Base-by-base conservation (phyloP, 2,888 invertebrate genomes). In the Morpho deidamia region DNA sequence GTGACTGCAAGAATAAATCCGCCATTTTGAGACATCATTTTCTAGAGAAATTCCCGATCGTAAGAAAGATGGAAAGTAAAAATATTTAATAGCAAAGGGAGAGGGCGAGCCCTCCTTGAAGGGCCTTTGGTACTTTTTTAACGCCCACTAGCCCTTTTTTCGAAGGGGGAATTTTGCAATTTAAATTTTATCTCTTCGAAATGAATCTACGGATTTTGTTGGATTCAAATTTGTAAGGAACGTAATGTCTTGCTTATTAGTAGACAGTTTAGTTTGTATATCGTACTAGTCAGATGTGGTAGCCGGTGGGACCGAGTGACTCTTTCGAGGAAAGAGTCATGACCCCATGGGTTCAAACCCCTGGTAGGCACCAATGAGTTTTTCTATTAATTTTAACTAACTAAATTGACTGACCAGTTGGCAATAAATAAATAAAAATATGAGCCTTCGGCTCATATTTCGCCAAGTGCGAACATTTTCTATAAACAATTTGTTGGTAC, bases 151-250 rank as follows among this genome's bases (percentile, higher is more conserved):
- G 74, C 76, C 78, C 81, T 85, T 86, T 67, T 87, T 86, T 84
- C 72, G 65, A 72, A 74, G 76, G 81, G 83, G 79, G 72, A 72
- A 67, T 69, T 84, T 84, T 80, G 84, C 83, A 86, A 85, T 86
- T 85, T 84, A 86, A 86, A 87, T 86, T 85, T 84, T 83, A 84
- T 84, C 85, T 84, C 70, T 65, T 58, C 70, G 71, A 80, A 83
- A 85, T 83, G 83, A 84, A 76, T 71, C 71, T 69, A 64, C 63
- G 64, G 66, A 69, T 68, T 70, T 70, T 60, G 66, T 63, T 63
- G 63, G 67, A 69, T 68, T 68, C 69, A 58, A 66, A 63, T 59
- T 61, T 63, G 60, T 62, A 69, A 64, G 63, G 59, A 62, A 61
- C 37, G 38, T n/a, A 34, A 14, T 5, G 41, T 23, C 23, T 23